Evolutionary conservation across 2,888 invertebrate genomes (phyloP).

Genomic region (Lepetodrilus schrolli): DNA sequence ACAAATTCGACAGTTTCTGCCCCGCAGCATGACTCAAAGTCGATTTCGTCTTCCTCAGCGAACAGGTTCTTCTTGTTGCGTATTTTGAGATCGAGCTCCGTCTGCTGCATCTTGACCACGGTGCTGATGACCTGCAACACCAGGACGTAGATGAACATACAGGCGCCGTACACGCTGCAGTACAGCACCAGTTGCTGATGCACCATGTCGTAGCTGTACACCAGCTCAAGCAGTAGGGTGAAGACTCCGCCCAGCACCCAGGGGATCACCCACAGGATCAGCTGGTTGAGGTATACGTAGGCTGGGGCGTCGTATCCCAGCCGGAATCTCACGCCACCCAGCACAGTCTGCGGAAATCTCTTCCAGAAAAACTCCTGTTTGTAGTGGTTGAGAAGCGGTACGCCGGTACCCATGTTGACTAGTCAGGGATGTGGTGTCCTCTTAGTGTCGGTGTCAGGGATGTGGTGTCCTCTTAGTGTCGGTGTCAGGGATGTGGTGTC

Average conservation of each 20-base stretch:
- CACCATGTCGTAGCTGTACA: conserved; percentile 52
- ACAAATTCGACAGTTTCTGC: conserved; percentile 70
- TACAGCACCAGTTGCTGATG: conserved; percentile 46
- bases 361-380: conserved; percentile 72
- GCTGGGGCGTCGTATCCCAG: conserved; percentile 69
- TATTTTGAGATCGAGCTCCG: conserved; percentile 35
- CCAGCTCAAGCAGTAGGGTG: conserved; percentile 65
- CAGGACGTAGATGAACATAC: conserved; percentile 63
- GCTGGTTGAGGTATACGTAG: conserved; percentile 70
- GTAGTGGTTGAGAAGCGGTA: conserved; percentile 72
- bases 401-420: conserved; percentile 68
- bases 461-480: background rate
- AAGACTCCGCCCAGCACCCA: conserved; percentile 68
- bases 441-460: background rate
- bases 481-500: background rate
- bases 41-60: conserved; percentile 70
- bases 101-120: conserved; percentile 52
- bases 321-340: conserved; percentile 71
- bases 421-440: background rate
- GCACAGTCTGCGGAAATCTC: conserved; percentile 71
- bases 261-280: conserved; percentile 67
- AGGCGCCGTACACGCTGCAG: conserved; percentile 58
- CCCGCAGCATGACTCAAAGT: conserved; percentile 71
- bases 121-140: conserved; percentile 60
- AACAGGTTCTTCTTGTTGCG: conserved; percentile 62